These are phyloP conservation scores for Stenchaetothrips biformis DNA, from an alignment of 2,888 invertebrate genomes.

Conservation along the genomic window DNA sequence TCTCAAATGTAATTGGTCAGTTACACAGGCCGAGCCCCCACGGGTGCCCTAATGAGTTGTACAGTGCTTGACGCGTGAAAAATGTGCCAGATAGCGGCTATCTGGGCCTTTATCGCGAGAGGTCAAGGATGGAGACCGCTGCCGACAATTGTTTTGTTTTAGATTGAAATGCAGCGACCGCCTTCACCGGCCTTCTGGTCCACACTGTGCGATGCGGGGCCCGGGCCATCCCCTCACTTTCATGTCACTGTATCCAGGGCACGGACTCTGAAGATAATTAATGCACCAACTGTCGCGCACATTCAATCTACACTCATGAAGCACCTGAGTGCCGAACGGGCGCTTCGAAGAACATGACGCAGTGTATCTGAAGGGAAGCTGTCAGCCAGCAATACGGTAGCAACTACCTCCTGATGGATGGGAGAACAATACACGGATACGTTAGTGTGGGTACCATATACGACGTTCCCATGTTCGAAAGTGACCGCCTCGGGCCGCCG, in stretches of 20 bases:
- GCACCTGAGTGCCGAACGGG: not conserved
- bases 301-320: not conserved
- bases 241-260: no score
- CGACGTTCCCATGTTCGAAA: conserved; percentile 1
- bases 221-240: no score
- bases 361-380: not conserved
- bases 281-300: not conserved
- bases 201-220: no score
- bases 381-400: not conserved
- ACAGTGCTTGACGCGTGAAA: no score
- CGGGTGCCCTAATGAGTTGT: no score
- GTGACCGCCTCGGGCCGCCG: not conserved
- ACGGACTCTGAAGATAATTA: not conserved
- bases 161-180: no score
- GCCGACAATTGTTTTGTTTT: no score
- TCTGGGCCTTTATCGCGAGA: no score
- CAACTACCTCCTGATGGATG: not conserved
- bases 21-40: no score
- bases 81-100: no score
- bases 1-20: not conserved
- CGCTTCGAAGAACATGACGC: not conserved
- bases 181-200: no score
- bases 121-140: no score
- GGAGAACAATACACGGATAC: not conserved
- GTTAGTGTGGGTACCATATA: not conserved